A percentile compares a stretch with the other conserved stretches of the same genome.
Evolutionary conservation across 2,888 invertebrate species (phyloP).

Genomic region (Nemotelus pantherinus): DNA sequence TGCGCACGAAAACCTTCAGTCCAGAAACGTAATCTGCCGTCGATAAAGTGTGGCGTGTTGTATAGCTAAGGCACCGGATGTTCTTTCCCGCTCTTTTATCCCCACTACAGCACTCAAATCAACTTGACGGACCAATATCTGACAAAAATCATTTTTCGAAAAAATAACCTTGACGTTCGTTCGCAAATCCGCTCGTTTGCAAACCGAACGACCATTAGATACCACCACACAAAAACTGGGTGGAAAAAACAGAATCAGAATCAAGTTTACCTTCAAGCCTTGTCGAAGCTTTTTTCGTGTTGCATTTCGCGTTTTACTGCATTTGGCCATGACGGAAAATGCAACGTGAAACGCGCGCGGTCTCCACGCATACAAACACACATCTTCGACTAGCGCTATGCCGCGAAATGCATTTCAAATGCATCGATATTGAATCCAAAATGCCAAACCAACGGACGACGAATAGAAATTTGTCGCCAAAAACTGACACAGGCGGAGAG

Average conservation of each 20-base stretch:
- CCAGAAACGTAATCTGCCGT: conserved; percentile 20
- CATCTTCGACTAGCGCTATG: background rate
- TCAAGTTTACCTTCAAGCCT: conserved; percentile 48
- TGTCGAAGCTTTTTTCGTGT: conserved; percentile 44
- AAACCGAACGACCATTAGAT: conserved; percentile 28
- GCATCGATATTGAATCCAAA: conserved; percentile 36
- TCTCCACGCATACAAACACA: conserved; percentile 34
- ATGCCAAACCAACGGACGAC: conserved; percentile 19
- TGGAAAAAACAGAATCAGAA: conserved; percentile 49
- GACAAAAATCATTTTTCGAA: background rate
- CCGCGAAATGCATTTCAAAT: conserved; percentile 14
- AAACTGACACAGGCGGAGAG: background rate
- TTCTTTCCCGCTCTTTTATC: background rate
- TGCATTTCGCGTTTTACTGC: conserved; percentile 44
- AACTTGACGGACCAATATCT: conserved; percentile 19
- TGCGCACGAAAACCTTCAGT: background rate
- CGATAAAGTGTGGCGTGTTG: conserved; percentile 11
- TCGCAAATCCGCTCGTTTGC: too few species aligned
- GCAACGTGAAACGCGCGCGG: conserved; percentile 47
- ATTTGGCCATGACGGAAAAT: conserved; percentile 49
- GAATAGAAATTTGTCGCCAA: conserved; percentile 28
- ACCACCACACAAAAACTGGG: conserved; percentile 35
- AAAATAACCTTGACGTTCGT: background rate
- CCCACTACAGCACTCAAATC: background rate
- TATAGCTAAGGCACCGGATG: background rate